Base-by-base conservation (phyloP, 2,113 vertebrate species). In the Pungitius pungitius region DNA sequence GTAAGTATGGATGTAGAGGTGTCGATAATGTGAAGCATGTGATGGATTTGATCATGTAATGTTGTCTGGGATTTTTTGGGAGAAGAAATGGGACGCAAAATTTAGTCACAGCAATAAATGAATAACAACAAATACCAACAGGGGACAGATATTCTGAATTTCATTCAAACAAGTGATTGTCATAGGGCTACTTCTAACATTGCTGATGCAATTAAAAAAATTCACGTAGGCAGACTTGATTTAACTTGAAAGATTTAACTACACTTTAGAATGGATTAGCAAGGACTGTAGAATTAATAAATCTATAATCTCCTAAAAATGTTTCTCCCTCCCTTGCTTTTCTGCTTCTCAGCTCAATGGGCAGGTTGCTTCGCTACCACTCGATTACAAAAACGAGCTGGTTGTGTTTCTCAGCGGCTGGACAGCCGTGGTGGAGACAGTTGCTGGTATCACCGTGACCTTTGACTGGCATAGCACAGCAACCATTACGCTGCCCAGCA, bases 361-460 rank as follows among this genome's bases (percentile, higher is more conserved):
- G 4, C 74, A 88, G 69, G 77, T 90, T 43, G 47, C 60, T 42
- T 81, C 54, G 3, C 74, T 94, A 68, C 92, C 92, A 5, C 62
- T 91, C 68, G 61, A 75, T 52, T 81, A 86, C 57, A 87, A 76
- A 39, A 71, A 83, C 39, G 26, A 86, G 69, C 58, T 92, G 64
- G 1, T 39, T 1, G 85, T 89, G 54, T 90, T 62, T 72, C 40
- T 66, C 39, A 88, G 89, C 0, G 87, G 92, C 13, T 1, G 39
- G 22, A 69, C 40, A 26, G 91, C 86, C 11, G 85, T 91, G 43
- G 76, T 92, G 56, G 69, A 91, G 67, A 91, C 90, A 22, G 74
- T 10, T 14, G 91, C 89, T 26, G 89, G 91, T 69, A 87, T 93
- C 66, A 85, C 78, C 0, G 75, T 93, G 83, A 91, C 81, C 47